These are phyloP conservation scores for Ctenosaura bakeri DNA, from an alignment of 2,797 vertebrate species.

Conservation along the genomic window DNA sequence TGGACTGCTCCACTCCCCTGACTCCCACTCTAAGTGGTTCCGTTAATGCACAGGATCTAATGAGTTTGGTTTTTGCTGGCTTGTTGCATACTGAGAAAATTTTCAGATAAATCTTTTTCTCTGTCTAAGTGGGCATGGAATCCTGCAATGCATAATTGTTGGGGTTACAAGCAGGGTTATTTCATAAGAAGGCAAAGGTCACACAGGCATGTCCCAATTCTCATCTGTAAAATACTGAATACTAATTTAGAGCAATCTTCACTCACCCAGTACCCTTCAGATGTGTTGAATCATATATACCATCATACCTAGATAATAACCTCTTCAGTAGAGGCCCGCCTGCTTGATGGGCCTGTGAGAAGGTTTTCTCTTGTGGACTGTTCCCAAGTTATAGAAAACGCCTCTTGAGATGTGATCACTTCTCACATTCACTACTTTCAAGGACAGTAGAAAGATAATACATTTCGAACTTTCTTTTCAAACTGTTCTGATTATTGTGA, in stretches of 20 bases:
- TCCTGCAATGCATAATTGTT: neutral
- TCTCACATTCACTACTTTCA: neutral
- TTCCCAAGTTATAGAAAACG: neutral
- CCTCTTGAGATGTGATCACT: neutral
- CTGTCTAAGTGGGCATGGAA: neutral
- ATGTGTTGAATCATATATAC: neutral
- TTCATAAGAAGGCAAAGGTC: neutral
- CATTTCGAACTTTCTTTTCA: neutral
- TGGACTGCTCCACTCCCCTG: slow-evolving; percentile 36
- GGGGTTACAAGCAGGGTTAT: neutral
- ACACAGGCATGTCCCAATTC: neutral
- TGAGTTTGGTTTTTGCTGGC: slow-evolving; percentile 37
- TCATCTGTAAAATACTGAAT: neutral
- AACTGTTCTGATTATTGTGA: too few species aligned
- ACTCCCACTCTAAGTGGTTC: neutral
- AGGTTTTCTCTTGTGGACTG: neutral
- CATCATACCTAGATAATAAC: neutral
- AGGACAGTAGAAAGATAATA: neutral
- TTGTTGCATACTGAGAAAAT: slow-evolving; percentile 32
- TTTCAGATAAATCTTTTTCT: slow-evolving; percentile 19
- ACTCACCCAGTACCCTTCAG: neutral
- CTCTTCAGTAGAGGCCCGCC: neutral
- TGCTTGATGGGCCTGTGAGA: neutral
- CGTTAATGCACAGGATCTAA: slow-evolving; percentile 31
- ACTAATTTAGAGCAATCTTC: neutral